phyloP scores from a whole-genome alignment of 1,140 invertebrate genomes.

The Gonatopus flavifemur region DNA sequence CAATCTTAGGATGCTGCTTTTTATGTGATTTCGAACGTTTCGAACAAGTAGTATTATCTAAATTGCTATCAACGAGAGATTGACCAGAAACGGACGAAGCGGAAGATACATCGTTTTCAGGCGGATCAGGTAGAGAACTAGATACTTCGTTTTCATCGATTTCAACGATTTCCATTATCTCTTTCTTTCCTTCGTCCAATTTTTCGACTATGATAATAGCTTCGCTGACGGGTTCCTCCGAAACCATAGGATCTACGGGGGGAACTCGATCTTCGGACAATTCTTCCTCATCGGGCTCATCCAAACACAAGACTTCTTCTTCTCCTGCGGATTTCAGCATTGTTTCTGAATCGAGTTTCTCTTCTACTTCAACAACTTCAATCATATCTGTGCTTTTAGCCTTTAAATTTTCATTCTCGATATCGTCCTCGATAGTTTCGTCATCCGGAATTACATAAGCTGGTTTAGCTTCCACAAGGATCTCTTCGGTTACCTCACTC shows the following conservation, averaged over 20 bases:
- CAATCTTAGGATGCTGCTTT: too few relatives aligned
- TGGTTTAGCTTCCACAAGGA: constrained; percentile 25
- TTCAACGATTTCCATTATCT: not conserved
- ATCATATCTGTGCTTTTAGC: not conserved
- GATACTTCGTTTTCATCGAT: too few relatives aligned
- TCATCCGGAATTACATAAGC: constrained; percentile 29
- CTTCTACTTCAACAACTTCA: not conserved
- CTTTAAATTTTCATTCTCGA: constrained; percentile 4
- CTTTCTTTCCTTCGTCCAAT: not conserved
- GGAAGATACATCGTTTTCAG: too few relatives aligned
- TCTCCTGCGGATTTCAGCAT: not conserved
- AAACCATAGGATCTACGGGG: too few relatives aligned
- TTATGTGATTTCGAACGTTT: too few relatives aligned
- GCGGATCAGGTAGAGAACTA: too few relatives aligned
- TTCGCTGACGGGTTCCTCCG: not conserved
- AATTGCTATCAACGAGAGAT: too few relatives aligned
- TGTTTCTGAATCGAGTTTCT: not conserved
- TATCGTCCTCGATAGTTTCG: constrained; percentile 17
- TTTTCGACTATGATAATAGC: not conserved
- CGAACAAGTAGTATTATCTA: too few relatives aligned
- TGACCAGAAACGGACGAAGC: too few relatives aligned
- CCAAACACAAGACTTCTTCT: constrained; percentile 4
- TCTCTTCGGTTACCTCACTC: not conserved
- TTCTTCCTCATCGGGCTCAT: not conserved
- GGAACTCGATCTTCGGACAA: too few relatives aligned